Percentiles rank a stretch among this genome's conserved stretches.
Conservation (phyloP, 2,113 vertebrate species). For the Arizona elegans region DNA sequence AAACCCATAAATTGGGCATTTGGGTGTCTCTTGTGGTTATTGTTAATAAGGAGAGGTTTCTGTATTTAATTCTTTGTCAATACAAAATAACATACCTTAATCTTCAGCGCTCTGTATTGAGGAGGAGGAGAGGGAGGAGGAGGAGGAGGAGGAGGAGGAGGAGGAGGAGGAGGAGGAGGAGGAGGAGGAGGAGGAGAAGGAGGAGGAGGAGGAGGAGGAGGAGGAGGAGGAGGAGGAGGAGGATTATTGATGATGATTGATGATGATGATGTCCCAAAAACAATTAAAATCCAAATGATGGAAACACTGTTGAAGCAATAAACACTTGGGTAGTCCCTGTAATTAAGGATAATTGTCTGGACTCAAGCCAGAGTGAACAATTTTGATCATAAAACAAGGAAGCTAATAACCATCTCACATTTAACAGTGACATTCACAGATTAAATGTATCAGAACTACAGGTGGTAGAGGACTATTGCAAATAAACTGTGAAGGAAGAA, state of each 20-base stretch:
- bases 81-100: slow-evolving; percentile 51
- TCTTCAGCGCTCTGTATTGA: slow-evolving; percentile 53
- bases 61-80: not conserved
- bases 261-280: not conserved
- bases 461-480: not conserved
- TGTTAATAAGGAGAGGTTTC: fast-evolving
- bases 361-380: not conserved
- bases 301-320: not conserved
- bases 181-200: no score
- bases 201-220: not conserved
- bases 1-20: not conserved
- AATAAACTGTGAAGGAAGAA: not conserved
- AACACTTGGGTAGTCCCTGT: not conserved
- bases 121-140: no score
- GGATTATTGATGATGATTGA: not conserved
- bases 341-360: not conserved
- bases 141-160: not conserved
- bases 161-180: not conserved
- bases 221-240: not conserved
- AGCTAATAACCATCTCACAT: not conserved
- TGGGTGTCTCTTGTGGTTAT: not conserved
- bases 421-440: not conserved
- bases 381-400: not conserved
- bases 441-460: not conserved
- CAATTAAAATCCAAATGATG: not conserved